Conservation (phyloP, 1,140 invertebrate genomes). For the Saxidomus purpurata region DNA sequence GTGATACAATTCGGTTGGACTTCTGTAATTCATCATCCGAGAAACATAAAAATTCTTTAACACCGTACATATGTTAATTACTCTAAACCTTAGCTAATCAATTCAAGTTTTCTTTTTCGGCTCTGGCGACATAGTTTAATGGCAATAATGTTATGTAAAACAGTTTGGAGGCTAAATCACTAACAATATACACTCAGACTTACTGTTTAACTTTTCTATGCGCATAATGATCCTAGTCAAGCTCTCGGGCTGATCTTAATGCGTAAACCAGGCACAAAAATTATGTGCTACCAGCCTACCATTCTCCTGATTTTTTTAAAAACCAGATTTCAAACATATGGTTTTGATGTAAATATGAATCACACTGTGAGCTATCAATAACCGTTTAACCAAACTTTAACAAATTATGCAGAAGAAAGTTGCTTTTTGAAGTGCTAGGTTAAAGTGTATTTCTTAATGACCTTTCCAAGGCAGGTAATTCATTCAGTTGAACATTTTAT, state of each 20-base stretch:
- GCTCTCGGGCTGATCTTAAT: constrained; percentile 25
- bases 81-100: constrained; percentile 20
- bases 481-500: constrained; percentile 41
- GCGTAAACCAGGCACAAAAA: not conserved
- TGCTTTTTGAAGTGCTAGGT: not conserved
- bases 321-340: constrained; percentile 58
- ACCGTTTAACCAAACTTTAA: not conserved
- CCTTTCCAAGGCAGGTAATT: constrained; percentile 43
- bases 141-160: constrained; percentile 22
- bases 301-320: not conserved
- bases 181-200: not conserved
- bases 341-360: constrained; percentile 44
- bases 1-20: constrained; percentile 29
- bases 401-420: not conserved
- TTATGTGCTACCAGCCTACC: not conserved
- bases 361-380: constrained; percentile 2
- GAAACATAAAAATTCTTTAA: constrained; percentile 55
- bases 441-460: constrained; percentile 42
- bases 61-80: constrained; percentile 9
- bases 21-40: constrained; percentile 34
- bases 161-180: not conserved
- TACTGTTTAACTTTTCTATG: constrained; percentile 19
- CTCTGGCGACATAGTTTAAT: constrained; percentile 22
- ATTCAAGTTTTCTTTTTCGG: constrained; percentile 5
- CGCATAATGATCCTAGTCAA: not conserved